phyloP scores from a whole-genome alignment of 1,140 invertebrate genomes.

The Orchesella cincta region DNA sequence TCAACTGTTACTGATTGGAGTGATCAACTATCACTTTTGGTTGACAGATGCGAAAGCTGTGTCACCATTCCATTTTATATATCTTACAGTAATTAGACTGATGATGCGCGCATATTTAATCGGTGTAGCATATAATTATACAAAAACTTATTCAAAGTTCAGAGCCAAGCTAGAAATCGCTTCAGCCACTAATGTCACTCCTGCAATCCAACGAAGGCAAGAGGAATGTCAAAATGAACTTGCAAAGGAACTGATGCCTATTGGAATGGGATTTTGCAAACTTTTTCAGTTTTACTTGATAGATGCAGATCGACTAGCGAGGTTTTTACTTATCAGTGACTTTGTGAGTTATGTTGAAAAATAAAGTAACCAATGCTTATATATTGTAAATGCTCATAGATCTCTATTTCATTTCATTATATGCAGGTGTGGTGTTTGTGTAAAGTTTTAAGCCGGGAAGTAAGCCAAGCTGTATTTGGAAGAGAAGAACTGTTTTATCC shows the following conservation, averaged over 20 bases:
- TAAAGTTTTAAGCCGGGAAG: slow-evolving; percentile 22
- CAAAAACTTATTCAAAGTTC: background rate
- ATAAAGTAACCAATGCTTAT: background rate
- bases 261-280: slow-evolving; percentile 26
- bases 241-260: slow-evolving; percentile 22
- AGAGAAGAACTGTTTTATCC: slow-evolving; percentile 20
- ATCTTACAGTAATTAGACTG: slow-evolving; percentile 1
- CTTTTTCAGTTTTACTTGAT: slow-evolving; percentile 26
- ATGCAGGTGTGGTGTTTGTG: slow-evolving; percentile 21
- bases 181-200: background rate
- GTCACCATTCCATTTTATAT: slow-evolving; percentile 13
- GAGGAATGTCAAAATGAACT: slow-evolving; percentile 6
- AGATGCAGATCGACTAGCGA: background rate
- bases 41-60: background rate
- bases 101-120: background rate
- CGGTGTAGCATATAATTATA: background rate
- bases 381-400: background rate
- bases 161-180: slow-evolving; percentile 18
- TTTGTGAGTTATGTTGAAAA: background rate
- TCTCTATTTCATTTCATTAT: background rate
- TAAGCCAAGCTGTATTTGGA: slow-evolving; percentile 30
- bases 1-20: slow-evolving; percentile 30
- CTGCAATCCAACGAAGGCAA: background rate
- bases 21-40: slow-evolving; percentile 32
- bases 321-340: slow-evolving; percentile 12